Evolutionary conservation across 1,140 invertebrate species (phyloP).

Genomic region (Idris sp.): DNA sequence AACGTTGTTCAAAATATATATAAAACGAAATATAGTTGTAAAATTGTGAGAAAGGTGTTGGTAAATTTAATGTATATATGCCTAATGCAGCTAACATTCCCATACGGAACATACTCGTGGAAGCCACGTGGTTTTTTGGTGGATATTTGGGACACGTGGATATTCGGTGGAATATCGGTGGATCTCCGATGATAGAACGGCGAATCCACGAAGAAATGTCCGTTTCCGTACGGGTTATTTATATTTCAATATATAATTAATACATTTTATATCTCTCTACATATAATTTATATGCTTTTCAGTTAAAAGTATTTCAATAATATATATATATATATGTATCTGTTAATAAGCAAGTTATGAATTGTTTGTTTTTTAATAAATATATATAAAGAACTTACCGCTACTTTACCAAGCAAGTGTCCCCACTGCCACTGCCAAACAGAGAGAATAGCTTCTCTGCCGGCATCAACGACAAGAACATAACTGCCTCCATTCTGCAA

Average conservation of each 20-base stretch:
- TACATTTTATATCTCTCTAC: conserved; percentile 14
- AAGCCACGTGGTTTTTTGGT: conserved; percentile 41
- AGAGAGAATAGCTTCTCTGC: conserved; percentile 90
- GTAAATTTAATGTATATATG: no score
- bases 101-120: conserved; percentile 45
- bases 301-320: no score
- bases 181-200: conserved; percentile 40
- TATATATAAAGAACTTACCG: conserved; percentile 80
- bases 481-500: conserved; percentile 91
- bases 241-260: conserved; percentile 34
- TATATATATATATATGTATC: no score
- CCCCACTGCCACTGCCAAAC: conserved; percentile 95
- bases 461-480: conserved; percentile 90
- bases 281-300: not conserved
- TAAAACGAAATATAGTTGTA: no score
- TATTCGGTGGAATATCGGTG: conserved; percentile 46
- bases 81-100: conserved; percentile 42
- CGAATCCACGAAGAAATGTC: conserved; percentile 43
- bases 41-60: no score
- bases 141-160: conserved; percentile 40
- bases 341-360: no score
- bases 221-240: conserved; percentile 36
- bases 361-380: conserved; percentile 5
- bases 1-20: no score
- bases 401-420: conserved; percentile 91